These are phyloP conservation scores for Leptarthrus brevirostris DNA, from an alignment of 2,888 invertebrate genomes.

Conservation along the genomic window DNA sequence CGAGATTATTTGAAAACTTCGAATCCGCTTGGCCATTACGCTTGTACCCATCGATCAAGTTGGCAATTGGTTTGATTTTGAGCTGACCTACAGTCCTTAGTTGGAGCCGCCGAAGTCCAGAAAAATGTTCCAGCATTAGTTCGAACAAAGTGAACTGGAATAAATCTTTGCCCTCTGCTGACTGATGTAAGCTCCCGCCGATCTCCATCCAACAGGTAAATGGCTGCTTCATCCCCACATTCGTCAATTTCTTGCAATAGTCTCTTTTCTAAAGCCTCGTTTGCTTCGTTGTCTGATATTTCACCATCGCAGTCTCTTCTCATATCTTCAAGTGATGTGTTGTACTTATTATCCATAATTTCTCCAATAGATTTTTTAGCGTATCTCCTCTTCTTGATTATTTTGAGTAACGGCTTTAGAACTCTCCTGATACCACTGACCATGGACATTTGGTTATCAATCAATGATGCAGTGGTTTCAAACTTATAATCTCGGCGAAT, in stretches of 20 bases:
- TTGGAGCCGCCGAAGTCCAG: slow-evolving; percentile 1
- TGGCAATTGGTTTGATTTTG: background rate
- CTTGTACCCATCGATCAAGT: slow-evolving; percentile 15
- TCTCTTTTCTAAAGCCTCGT: slow-evolving; percentile 24
- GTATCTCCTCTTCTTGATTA: slow-evolving; percentile 15
- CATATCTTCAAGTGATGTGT: slow-evolving; percentile 36
- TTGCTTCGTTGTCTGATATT: slow-evolving; percentile 9
- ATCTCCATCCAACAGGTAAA: slow-evolving; percentile 2
- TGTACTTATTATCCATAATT: slow-evolving; percentile 37
- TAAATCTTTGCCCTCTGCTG: background rate
- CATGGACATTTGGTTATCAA: background rate
- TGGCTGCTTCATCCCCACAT: background rate
- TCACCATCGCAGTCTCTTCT: slow-evolving; percentile 5
- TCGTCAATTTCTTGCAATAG: background rate
- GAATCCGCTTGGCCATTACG: background rate
- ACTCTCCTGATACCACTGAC: background rate
- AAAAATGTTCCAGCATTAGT: slow-evolving; percentile 38
- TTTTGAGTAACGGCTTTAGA: slow-evolving; percentile 26
- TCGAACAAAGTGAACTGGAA: slow-evolving; percentile 33
- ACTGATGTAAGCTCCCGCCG: background rate
- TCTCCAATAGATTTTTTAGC: slow-evolving; percentile 16
- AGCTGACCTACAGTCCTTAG: background rate
- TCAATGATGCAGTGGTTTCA: background rate
- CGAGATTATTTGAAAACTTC: slow-evolving; percentile 38
- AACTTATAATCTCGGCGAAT: slow-evolving; percentile 36